Percentiles rank a stretch among this genome's conserved stretches.
These are phyloP conservation scores for Drosophila infuscata DNA, from an alignment of 2,888 invertebrate genomes.

Conservation along the genomic window DNA sequence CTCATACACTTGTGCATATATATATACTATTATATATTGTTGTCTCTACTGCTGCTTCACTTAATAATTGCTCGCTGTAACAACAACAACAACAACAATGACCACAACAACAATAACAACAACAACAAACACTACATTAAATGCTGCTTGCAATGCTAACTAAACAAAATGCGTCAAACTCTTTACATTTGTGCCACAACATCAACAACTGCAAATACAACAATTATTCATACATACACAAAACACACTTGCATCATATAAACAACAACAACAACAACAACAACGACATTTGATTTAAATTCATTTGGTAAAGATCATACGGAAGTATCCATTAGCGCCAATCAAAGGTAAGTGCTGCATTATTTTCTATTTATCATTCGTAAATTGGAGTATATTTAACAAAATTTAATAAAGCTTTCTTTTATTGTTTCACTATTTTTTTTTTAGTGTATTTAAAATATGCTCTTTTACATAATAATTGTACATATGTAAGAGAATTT, in stretches of 20 bases:
- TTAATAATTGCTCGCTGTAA: slow-evolving; percentile 59
- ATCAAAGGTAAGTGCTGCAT: slow-evolving; percentile 84
- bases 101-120: slow-evolving; percentile 42
- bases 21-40: slow-evolving; percentile 33
- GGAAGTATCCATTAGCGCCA: slow-evolving; percentile 85
- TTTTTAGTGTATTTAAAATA: not conserved
- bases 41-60: slow-evolving; percentile 65
- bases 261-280: slow-evolving; percentile 34
- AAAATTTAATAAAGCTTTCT: not conserved
- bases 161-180: slow-evolving; percentile 39
- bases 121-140: slow-evolving; percentile 28
- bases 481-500: not conserved
- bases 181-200: slow-evolving; percentile 37
- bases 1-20: slow-evolving; percentile 48
- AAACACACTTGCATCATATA: slow-evolving; percentile 37
- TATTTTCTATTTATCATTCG: slow-evolving; percentile 1
- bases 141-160: slow-evolving; percentile 44
- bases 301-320: slow-evolving; percentile 83
- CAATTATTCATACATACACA: slow-evolving; percentile 30
- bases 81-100: slow-evolving; percentile 54
- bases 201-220: slow-evolving; percentile 41
- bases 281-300: slow-evolving; percentile 55
- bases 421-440: not conserved
- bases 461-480: not conserved
- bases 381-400: slow-evolving; percentile 11